Percentiles rank a stretch among this genome's conserved stretches.
Conservation (phyloP, 1,140 invertebrate species). For the Nasonia giraulti region DNA sequence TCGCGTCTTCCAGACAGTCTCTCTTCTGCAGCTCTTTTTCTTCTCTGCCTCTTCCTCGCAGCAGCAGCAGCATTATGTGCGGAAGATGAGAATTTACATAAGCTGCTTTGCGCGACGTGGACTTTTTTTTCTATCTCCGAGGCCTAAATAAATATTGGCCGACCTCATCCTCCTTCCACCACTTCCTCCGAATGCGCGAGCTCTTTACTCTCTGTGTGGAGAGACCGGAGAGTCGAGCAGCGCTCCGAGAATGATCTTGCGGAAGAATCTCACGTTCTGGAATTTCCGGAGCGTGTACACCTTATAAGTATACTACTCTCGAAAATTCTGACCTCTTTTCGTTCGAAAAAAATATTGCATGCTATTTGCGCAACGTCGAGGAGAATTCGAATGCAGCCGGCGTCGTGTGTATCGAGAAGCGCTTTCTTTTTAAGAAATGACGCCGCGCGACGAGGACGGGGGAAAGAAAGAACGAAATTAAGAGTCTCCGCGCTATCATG, state of each 20-base stretch:
- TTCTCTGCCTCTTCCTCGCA: not conserved
- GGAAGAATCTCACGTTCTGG: not conserved
- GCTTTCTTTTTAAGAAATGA: not conserved
- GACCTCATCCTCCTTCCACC: slow-evolving; percentile 26
- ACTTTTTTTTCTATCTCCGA: slow-evolving; percentile 55
- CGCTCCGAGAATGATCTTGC: not conserved
- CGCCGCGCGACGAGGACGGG: too few relatives aligned
- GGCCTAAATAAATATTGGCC: slow-evolving; percentile 64
- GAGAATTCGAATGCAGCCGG: not conserved
- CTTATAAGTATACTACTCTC: not conserved
- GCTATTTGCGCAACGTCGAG: not conserved
- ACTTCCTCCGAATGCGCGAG: not conserved
- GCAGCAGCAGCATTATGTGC: slow-evolving; percentile 46
- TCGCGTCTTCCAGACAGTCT: not conserved
- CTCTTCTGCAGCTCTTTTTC: not conserved
- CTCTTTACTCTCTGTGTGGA: not conserved
- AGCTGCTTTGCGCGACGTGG: slow-evolving; percentile 55
- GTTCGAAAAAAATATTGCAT: not conserved
- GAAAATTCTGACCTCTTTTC: not conserved
- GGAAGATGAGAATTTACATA: slow-evolving; percentile 62
- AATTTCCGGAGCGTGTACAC: not conserved
- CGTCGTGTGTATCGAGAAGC: not conserved
- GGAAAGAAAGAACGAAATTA: not conserved
- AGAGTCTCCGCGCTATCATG: not conserved
- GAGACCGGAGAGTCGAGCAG: not conserved